These are phyloP conservation scores for Sebastes reedi DNA, from an alignment of 2,797 vertebrate genomes.

Conservation along the genomic window DNA sequence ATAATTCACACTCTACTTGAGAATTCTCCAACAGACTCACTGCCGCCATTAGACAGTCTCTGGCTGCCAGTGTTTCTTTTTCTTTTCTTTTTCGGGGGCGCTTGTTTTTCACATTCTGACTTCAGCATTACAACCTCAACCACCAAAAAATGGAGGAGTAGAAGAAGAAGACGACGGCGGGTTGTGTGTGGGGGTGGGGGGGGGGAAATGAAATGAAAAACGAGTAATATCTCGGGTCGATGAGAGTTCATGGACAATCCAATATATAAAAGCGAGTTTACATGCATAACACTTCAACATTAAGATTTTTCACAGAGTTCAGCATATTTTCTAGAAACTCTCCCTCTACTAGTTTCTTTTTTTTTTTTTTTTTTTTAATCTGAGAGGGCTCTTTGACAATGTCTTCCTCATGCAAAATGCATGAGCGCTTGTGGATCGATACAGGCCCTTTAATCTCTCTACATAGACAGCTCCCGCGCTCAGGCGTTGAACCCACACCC, in stretches of 20 bases:
- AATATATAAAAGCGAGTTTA: slow-evolving; percentile 70
- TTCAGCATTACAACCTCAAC: slow-evolving; percentile 32
- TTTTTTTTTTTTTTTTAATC: slow-evolving; percentile 46
- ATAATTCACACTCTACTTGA: slow-evolving; percentile 83
- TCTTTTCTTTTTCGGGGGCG: slow-evolving; percentile 14
- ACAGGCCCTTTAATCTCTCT: slow-evolving; percentile 77
- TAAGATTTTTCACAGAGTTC: slow-evolving; percentile 73
- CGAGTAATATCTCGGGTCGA: slow-evolving; percentile 63
- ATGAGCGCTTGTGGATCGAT: slow-evolving; percentile 78
- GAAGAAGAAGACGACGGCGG: neutral
- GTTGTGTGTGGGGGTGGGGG: neutral
- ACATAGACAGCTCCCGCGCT: slow-evolving; percentile 70
- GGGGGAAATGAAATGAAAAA: slow-evolving; percentile 42
- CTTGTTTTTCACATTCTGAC: slow-evolving; percentile 56
- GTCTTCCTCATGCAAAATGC: slow-evolving; percentile 81
- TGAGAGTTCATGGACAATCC: slow-evolving; percentile 72
- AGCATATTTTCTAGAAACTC: slow-evolving; percentile 67
- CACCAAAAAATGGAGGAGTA: slow-evolving; percentile 6
- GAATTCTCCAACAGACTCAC: slow-evolving; percentile 78
- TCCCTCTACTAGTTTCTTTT: slow-evolving; percentile 43
- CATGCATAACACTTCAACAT: slow-evolving; percentile 70
- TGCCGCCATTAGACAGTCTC: slow-evolving; percentile 77
- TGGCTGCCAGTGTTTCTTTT: slow-evolving; percentile 64
- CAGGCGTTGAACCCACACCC: slow-evolving; percentile 64
- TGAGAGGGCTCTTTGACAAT: slow-evolving; percentile 77